Evolutionary conservation across 2,113 vertebrate species (phyloP).

Genomic region (Entelurus aequoreus): DNA sequence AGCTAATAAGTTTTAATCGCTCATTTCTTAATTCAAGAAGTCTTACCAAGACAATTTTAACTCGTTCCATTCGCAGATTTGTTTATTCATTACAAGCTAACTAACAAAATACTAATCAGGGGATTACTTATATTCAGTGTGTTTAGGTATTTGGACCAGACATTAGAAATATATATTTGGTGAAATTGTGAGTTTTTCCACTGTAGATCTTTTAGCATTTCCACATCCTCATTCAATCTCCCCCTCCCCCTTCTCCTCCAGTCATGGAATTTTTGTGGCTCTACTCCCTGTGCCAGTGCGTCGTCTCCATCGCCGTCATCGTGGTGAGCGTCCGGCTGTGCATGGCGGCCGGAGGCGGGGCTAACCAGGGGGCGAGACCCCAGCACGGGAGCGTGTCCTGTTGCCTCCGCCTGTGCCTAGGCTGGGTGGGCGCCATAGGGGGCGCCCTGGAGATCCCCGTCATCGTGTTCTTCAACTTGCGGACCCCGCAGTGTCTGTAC

Average conservation of each 20-base stretch:
- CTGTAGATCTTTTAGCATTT: neutral
- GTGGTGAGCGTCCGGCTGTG: conserved; percentile 62
- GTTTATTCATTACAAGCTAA: no score
- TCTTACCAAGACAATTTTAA: no score
- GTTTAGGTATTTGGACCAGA: no score
- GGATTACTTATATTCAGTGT: no score
- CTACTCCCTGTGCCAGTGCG: conserved; percentile 58
- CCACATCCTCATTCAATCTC: conserved; percentile 4
- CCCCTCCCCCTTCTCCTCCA: conserved; percentile 10
- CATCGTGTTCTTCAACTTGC: conserved; percentile 67
- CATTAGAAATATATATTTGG: no score
- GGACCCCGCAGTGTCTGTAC: conserved; percentile 69
- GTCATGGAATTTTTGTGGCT: conserved; percentile 63
- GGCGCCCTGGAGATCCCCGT: conserved; percentile 64
- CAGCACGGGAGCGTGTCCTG: conserved; percentile 47
- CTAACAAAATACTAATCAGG: no score
- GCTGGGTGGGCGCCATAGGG: conserved; percentile 66
- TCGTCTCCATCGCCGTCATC: conserved; percentile 48
- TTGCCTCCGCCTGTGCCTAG: conserved; percentile 68
- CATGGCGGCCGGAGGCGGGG: conserved; percentile 26
- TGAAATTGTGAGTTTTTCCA: no score
- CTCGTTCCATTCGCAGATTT: no score
- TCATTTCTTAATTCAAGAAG: no score
- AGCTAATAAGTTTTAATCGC: no score
- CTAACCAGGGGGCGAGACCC: neutral